These are phyloP conservation scores for Leptocoma aspasia DNA, from an alignment of 2,113 vertebrate genomes.

Conservation along the genomic window DNA sequence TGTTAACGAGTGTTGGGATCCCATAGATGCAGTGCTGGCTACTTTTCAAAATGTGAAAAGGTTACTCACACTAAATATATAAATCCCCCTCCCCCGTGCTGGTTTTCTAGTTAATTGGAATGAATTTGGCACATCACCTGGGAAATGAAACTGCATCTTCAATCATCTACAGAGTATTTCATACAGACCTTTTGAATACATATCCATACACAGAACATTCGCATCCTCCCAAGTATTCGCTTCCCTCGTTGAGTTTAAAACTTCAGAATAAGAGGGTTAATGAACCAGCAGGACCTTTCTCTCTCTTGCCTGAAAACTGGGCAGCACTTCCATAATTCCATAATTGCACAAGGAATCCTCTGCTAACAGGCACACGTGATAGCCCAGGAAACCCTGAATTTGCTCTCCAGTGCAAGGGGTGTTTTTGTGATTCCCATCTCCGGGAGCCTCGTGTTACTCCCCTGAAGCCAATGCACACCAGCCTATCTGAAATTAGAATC, in stretches of 20 bases:
- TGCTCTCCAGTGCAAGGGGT: background rate
- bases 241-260: background rate
- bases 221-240: rapidly evolving
- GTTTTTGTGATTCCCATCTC: background rate
- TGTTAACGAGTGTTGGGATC: background rate
- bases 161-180: background rate
- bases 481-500: background rate
- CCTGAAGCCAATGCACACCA: background rate
- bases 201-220: background rate
- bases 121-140: background rate
- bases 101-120: background rate
- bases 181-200: background rate
- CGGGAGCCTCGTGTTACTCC: background rate
- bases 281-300: background rate
- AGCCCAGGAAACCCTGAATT: background rate
- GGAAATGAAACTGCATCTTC: background rate
- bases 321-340: background rate
- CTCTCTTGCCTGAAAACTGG: background rate
- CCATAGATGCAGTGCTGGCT: rapidly evolving
- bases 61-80: background rate
- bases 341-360: background rate
- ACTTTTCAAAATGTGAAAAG: background rate
- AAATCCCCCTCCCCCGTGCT: background rate
- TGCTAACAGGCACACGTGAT: background rate
- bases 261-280: background rate